Evolutionary conservation across 2,113 vertebrate genomes (phyloP).

Genomic region (Semicossyphus pulcher): DNA sequence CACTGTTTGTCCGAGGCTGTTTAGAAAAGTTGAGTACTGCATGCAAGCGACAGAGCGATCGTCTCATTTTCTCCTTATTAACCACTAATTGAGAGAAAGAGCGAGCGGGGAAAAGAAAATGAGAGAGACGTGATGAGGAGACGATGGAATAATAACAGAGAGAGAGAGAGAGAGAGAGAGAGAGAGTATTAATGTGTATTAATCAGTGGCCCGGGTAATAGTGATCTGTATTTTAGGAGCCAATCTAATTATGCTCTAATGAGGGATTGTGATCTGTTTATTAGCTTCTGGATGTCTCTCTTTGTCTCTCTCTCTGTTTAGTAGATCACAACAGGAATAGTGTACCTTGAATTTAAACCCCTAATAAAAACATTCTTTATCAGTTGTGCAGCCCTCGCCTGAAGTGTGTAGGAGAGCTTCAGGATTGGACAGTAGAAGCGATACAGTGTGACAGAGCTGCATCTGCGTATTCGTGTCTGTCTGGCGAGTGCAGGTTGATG

Average conservation of each 20-base stretch:
- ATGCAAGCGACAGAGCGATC: conserved; percentile 60
- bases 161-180: conserved; percentile 21
- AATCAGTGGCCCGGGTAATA: conserved; percentile 72
- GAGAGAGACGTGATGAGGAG: conserved; percentile 50
- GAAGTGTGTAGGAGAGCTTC: conserved; percentile 12
- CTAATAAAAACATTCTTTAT: too few relatives aligned
- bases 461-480: conserved; percentile 28
- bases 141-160: conserved; percentile 42
- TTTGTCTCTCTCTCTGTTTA: background rate
- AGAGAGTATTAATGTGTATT: conserved; percentile 63
- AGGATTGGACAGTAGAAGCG: conserved; percentile 17
- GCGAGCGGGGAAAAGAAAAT: conserved; percentile 74
- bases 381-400: background rate
- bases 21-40: conserved; percentile 59
- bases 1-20: conserved; percentile 58
- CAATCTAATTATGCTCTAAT: conserved; percentile 72
- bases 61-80: conserved; percentile 74
- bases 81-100: conserved; percentile 72
- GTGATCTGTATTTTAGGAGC: conserved; percentile 69
- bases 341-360: conserved; percentile 12
- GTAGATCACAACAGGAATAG: background rate
- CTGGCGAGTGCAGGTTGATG: conserved; percentile 36
- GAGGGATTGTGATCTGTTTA: conserved; percentile 62
- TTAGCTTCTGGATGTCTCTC: conserved; percentile 51
- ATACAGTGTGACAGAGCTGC: conserved; percentile 31